Evolutionary conservation across 2,797 vertebrate genomes (phyloP).

Genomic region (Phataginus tricuspis): DNA sequence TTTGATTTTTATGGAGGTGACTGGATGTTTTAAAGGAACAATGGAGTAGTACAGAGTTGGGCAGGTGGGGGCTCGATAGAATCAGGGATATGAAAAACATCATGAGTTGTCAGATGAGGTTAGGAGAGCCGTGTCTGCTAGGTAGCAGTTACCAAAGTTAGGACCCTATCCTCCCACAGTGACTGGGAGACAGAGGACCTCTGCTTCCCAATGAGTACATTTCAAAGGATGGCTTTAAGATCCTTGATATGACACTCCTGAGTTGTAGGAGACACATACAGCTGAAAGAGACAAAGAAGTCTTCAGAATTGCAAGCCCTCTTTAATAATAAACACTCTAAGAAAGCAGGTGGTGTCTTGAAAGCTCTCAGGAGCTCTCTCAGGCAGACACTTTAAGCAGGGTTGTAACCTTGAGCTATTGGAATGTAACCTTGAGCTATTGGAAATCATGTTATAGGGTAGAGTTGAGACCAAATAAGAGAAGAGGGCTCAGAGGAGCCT

Average conservation of each 20-base stretch:
- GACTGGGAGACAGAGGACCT: background rate
- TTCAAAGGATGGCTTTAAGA: background rate
- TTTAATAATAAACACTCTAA: background rate
- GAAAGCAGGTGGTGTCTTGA: background rate
- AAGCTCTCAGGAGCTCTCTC: background rate
- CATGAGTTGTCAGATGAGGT: fast-evolving
- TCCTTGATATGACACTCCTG: background rate
- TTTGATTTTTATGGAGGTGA: background rate
- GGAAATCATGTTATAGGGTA: background rate
- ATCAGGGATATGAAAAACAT: background rate
- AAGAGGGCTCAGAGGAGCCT: background rate
- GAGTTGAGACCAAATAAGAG: background rate
- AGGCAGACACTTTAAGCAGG: background rate
- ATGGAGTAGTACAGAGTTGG: background rate
- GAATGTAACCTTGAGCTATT: background rate
- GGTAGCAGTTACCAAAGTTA: background rate
- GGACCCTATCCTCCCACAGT: background rate
- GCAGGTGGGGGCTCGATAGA: background rate
- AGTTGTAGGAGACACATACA: background rate
- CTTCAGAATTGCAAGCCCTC: background rate
- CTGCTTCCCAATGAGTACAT: background rate
- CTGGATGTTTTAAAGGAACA: background rate
- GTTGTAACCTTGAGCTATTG: background rate
- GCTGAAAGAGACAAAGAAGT: background rate
- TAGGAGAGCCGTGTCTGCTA: background rate